Conservation (phyloP, 2,888 invertebrate species). For the Leucozona laternaria region DNA sequence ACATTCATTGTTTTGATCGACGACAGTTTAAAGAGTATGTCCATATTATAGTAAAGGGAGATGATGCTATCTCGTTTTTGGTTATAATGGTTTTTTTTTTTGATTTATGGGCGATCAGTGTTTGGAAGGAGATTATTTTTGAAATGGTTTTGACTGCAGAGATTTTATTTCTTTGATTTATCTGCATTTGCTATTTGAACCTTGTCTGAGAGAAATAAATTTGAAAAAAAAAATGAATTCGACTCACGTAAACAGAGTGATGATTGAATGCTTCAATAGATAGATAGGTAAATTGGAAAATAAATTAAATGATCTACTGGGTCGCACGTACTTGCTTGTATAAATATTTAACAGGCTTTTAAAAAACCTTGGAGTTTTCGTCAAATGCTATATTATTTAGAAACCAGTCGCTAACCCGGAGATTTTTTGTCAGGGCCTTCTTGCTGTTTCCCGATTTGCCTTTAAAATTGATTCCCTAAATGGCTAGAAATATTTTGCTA, state of each 20-base stretch:
- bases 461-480: too few relatives aligned
- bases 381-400: too few relatives aligned
- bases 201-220: not conserved
- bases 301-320: not conserved
- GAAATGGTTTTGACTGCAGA: not conserved
- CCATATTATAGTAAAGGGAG: not conserved
- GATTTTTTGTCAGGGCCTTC: too few relatives aligned
- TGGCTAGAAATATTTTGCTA: too few relatives aligned
- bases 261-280: not conserved
- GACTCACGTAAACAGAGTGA: not conserved
- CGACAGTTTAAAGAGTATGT: constrained; percentile 41
- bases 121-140: constrained; percentile 19
- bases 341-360: too few relatives aligned
- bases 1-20: constrained; percentile 61
- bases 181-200: constrained; percentile 16
- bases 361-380: too few relatives aligned
- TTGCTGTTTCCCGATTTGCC: too few relatives aligned
- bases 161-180: constrained; percentile 13
- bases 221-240: not conserved
- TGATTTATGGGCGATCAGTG: constrained; percentile 28
- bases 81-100: not conserved
- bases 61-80: constrained; percentile 26
- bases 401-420: too few relatives aligned
- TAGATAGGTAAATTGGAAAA: not conserved
- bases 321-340: not conserved